Evolutionary conservation across 35 echinoderm and acorn worm genomes (phyloP).

Genomic region (Ophioderma brevispina): DNA sequence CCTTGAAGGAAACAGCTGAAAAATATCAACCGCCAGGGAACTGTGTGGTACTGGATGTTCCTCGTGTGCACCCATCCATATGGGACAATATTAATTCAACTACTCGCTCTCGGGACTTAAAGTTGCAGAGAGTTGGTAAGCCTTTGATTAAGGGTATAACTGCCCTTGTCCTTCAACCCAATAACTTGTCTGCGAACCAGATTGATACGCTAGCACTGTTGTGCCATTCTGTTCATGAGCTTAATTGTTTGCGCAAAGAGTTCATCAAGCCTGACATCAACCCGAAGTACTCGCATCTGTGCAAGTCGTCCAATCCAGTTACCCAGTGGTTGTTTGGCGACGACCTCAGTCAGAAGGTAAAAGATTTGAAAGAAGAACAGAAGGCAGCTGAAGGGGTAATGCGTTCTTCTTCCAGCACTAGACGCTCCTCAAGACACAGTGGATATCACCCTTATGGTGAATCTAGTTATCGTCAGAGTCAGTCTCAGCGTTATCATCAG

Average conservation of each 20-base stretch:
- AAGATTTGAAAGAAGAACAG: not conserved
- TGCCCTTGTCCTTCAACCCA: not conserved
- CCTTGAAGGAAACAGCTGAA: not conserved
- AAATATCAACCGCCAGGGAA: conserved; percentile 26
- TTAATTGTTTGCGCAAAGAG: not conserved
- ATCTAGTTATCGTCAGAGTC: not conserved
- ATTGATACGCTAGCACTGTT: not conserved
- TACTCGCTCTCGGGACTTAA: conserved; percentile 33
- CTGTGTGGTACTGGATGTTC: conserved; percentile 5
- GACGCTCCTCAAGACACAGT: not conserved
- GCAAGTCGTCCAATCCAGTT: not conserved
- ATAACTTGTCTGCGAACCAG: not conserved
- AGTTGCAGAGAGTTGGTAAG: conserved; percentile 31
- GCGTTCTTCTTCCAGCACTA: not conserved
- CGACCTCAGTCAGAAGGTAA: not conserved
- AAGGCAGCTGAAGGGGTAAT: conserved; percentile 1
- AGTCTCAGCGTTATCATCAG: conserved; percentile 36
- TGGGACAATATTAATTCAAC: conserved; percentile 47
- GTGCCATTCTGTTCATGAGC: too few species aligned
- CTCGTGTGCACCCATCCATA: conserved; percentile 40
- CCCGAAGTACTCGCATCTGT: not conserved
- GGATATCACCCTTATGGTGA: not conserved
- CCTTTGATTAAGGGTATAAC: conserved; percentile 49
- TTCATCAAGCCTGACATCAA: not conserved
- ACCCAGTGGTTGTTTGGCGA: not conserved